phyloP scores from a whole-genome alignment of 2,113 vertebrate genomes.

The Mirounga angustirostris region DNA sequence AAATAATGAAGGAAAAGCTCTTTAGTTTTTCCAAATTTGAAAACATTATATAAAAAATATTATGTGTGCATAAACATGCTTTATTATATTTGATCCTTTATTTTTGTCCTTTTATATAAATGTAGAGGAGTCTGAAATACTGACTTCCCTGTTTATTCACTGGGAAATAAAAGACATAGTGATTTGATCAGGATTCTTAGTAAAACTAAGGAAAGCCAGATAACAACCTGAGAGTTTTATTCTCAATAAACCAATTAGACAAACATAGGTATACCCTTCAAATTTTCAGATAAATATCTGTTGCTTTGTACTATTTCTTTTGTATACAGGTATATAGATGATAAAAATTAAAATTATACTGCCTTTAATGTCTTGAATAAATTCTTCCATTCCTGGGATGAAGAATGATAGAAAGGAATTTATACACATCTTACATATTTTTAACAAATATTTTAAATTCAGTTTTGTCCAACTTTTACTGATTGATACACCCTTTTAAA shows the following conservation, averaged over 20 bases:
- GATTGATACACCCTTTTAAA: background rate
- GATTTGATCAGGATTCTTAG: background rate
- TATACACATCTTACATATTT: background rate
- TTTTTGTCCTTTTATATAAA: conserved; percentile 26
- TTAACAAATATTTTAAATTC: background rate
- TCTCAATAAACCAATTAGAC: conserved; percentile 2
- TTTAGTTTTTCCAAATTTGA: background rate
- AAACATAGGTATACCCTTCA: background rate
- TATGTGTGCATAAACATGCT: background rate
- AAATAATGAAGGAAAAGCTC: background rate
- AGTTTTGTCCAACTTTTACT: background rate
- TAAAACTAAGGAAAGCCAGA: conserved; percentile 11
- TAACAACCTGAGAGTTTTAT: background rate
- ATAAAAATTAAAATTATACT: background rate
- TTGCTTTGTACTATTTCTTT: background rate
- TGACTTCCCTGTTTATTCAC: background rate
- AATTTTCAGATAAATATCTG: background rate
- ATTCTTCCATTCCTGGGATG: background rate
- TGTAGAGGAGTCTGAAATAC: background rate
- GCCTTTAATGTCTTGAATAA: background rate
- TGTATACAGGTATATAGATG: background rate
- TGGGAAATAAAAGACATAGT: background rate
- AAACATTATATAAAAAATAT: background rate
- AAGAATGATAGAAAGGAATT: background rate
- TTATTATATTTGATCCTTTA: background rate